A percentile compares a stretch with the other conserved stretches of the same genome.
phyloP scores from a whole-genome alignment of 2,113 vertebrate species.

The Psophia crepitans region DNA sequence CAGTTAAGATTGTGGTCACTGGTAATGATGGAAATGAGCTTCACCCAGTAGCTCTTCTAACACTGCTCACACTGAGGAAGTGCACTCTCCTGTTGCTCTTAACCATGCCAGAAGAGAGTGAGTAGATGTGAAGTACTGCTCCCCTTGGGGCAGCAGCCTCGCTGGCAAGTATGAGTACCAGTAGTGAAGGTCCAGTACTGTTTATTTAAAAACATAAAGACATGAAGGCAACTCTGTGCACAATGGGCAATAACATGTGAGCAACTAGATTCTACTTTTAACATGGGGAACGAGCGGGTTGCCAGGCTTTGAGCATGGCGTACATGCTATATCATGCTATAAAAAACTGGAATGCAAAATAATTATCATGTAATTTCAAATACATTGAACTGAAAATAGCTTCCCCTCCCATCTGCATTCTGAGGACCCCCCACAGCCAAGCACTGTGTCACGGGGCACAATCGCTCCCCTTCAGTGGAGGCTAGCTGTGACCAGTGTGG shows the following conservation, averaged over 20 bases:
- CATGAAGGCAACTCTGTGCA: not conserved
- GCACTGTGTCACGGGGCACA: fast-evolving
- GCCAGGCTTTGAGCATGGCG: not conserved
- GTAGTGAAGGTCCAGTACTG: not conserved
- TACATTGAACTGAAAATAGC: not conserved
- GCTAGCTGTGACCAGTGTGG: fast-evolving
- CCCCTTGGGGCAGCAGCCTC: not conserved
- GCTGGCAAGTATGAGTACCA: not conserved
- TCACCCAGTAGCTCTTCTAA: not conserved
- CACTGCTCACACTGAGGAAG: not conserved
- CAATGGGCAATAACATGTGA: fast-evolving
- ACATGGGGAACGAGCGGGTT: not conserved
- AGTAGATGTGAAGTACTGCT: not conserved
- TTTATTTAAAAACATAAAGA: not conserved
- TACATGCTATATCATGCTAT: not conserved
- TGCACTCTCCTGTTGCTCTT: not conserved
- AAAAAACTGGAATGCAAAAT: not conserved
- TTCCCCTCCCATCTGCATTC: not conserved
- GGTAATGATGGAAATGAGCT: not conserved
- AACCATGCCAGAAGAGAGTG: fast-evolving
- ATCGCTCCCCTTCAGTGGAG: not conserved
- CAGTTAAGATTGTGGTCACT: not conserved
- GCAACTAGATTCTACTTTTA: not conserved
- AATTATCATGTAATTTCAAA: not conserved
- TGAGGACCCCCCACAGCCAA: not conserved